Evolutionary conservation across 2,113 vertebrate species (phyloP).

Genomic region (Rhodinocichla rosea): DNA sequence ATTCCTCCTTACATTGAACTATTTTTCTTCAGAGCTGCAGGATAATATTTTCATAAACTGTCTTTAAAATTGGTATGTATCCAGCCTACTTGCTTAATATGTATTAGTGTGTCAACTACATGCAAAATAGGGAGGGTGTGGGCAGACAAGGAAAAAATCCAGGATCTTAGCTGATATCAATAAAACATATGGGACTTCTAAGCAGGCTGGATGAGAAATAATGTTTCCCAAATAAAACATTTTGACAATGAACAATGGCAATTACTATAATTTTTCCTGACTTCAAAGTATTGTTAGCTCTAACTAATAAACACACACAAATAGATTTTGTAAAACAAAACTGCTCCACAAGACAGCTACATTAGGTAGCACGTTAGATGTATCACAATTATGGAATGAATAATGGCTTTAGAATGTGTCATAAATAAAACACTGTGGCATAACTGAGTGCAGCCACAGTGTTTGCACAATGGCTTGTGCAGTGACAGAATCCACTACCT

Average conservation of each 20-base stretch:
- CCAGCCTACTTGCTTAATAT: not conserved
- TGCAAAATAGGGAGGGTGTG: not conserved
- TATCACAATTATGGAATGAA: not conserved
- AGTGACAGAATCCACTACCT: not conserved
- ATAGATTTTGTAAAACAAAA: not conserved
- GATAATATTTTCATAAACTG: not conserved
- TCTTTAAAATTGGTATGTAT: not conserved
- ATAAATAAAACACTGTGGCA: not conserved
- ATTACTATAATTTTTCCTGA: not conserved
- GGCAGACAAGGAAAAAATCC: not conserved
- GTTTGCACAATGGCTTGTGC: not conserved
- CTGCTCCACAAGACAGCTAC: rapidly evolving
- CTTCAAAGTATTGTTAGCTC: not conserved
- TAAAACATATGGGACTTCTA: not conserved
- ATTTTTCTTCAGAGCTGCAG: not conserved
- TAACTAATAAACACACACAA: not conserved
- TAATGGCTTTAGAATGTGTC: not conserved
- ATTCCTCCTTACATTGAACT: not conserved
- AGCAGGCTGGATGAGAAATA: not conserved
- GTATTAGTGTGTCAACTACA: not conserved
- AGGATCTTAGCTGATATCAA: not conserved
- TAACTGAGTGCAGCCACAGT: not conserved
- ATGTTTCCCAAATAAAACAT: not conserved
- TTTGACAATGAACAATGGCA: not conserved
- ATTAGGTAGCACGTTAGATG: not conserved